phyloP scores from a whole-genome alignment of 1,140 invertebrate genomes.

The Drosophila orosa region DNA sequence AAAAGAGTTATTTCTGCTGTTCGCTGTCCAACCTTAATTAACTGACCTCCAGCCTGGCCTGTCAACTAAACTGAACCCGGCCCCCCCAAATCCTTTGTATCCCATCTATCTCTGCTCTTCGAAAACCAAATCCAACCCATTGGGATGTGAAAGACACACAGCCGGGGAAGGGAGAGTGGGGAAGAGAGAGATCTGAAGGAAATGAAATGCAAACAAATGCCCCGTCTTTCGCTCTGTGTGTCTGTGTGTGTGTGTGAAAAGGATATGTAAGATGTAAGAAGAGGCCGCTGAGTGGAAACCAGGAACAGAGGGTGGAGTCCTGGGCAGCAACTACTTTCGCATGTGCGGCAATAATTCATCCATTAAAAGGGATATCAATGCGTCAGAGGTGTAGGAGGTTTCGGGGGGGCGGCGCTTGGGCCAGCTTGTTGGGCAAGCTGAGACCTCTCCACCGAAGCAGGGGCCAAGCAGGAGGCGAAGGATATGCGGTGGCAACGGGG shows the following conservation, averaged over 20 bases:
- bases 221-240: slow-evolving; percentile 17
- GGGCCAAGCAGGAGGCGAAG: slow-evolving; percentile 7
- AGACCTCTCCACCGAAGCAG: slow-evolving; percentile 22
- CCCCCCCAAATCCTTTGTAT: neutral
- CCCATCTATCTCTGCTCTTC: neutral
- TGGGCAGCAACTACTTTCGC: slow-evolving; percentile 82
- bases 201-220: slow-evolving; percentile 83
- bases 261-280: slow-evolving; percentile 64
- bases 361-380: slow-evolving; percentile 84
- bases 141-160: slow-evolving; percentile 40
- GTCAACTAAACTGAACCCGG: slow-evolving; percentile 33
- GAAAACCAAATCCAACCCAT: slow-evolving; percentile 39
- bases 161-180: neutral
- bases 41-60: slow-evolving; percentile 63
- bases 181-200: slow-evolving; percentile 61
- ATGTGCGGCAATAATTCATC: slow-evolving; percentile 84
- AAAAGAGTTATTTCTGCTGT: slow-evolving; percentile 39
- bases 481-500: slow-evolving; percentile 57
- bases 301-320: slow-evolving; percentile 12
- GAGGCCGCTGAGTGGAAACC: slow-evolving; percentile 60
- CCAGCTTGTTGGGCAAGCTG: slow-evolving; percentile 22
- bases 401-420: neutral
- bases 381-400: slow-evolving; percentile 46
- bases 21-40: slow-evolving; percentile 68
- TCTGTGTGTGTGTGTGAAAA: slow-evolving; percentile 52